Percentiles rank a stretch among this genome's conserved stretches.
Conservation (phyloP, 1,140 invertebrate species). For the Lucilia cuprina region DNA sequence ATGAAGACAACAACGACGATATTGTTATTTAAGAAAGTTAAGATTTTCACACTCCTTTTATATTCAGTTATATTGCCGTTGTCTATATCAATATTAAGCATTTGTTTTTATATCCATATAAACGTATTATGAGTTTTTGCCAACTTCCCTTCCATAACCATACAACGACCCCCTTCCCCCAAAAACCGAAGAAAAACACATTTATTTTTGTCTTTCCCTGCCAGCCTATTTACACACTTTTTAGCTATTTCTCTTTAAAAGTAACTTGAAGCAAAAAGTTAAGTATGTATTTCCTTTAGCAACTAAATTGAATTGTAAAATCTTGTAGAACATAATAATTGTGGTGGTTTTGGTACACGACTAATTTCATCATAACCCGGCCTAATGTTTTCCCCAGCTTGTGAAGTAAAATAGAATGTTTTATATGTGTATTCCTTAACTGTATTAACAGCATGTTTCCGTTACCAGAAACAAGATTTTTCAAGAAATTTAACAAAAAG, state of each 20-base stretch:
- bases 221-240: neutral
- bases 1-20: too few relatives aligned
- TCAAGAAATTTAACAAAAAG: neutral
- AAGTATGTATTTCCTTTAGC: neutral
- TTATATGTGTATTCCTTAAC: neutral
- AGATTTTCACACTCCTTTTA: neutral
- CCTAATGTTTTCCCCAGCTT: neutral
- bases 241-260: too few relatives aligned
- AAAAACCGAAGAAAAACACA: neutral
- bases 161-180: neutral
- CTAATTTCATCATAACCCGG: neutral
- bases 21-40: neutral
- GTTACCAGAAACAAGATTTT: neutral
- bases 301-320: neutral
- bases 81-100: slow-evolving; percentile 15
- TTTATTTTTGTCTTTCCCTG: neutral
- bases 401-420: neutral
- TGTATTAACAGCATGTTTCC: neutral
- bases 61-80: neutral
- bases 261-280: neutral
- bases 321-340: neutral
- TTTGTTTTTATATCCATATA: slow-evolving; percentile 1
- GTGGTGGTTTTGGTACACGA: neutral
- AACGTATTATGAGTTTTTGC: neutral
- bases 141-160: neutral